phyloP scores from a whole-genome alignment of 2,888 invertebrate genomes.

The Pseudoips prasinana region DNA sequence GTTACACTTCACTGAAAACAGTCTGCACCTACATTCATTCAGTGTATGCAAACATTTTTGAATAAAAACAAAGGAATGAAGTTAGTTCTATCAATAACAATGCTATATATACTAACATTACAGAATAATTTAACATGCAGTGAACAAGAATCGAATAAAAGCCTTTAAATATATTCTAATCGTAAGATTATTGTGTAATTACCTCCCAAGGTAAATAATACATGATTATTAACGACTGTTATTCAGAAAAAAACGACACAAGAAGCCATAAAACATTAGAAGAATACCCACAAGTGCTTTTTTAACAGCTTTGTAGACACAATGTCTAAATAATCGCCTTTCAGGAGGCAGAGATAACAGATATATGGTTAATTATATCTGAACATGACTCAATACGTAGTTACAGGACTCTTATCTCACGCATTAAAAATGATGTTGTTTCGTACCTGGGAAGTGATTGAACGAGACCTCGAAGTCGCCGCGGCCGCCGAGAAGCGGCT shows the following conservation, averaged over 20 bases:
- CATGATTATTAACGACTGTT: slow-evolving; percentile 35
- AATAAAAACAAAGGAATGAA: slow-evolving; percentile 53
- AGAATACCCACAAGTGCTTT: slow-evolving; percentile 49
- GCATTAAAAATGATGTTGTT: too few relatives aligned
- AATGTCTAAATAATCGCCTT: slow-evolving; percentile 13
- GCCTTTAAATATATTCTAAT: neutral
- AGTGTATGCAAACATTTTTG: slow-evolving; percentile 33
- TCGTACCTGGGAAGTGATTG: slow-evolving; percentile 93
- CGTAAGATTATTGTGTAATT: slow-evolving; percentile 13
- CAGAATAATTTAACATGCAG: neutral
- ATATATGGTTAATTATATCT: slow-evolving; percentile 30
- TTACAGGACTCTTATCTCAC: slow-evolving; percentile 21
- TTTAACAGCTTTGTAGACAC: slow-evolving; percentile 10
- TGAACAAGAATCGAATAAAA: too few relatives aligned
- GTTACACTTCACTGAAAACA: slow-evolving; percentile 68
- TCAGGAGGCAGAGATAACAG: slow-evolving; percentile 30
- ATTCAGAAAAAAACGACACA: slow-evolving; percentile 13
- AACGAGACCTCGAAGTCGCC: slow-evolving; percentile 88
- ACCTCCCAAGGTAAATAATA: slow-evolving; percentile 45
- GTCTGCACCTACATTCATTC: slow-evolving; percentile 64
- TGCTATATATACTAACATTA: neutral
- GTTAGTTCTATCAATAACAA: slow-evolving; percentile 48
- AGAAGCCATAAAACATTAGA: slow-evolving; percentile 46
- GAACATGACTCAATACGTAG: slow-evolving; percentile 38
- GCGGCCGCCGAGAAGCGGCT: slow-evolving; percentile 94